Evolutionary conservation across 2,797 vertebrate genomes (phyloP).

Genomic region (Gambusia yucatana): DNA sequence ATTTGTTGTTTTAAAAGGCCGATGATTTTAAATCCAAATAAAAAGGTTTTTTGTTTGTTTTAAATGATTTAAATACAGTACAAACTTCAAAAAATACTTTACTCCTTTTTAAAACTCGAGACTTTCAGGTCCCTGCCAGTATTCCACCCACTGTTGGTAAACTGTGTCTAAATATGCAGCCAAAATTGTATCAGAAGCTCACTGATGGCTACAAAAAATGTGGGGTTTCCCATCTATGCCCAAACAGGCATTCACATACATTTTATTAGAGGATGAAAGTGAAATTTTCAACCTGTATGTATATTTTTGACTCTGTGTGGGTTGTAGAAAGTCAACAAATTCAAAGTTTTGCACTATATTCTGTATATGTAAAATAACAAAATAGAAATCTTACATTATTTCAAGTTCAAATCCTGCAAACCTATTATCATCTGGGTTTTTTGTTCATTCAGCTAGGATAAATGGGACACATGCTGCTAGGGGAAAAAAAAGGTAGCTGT

Average conservation of each 20-base stretch:
- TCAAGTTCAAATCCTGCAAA: not conserved
- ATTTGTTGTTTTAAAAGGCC: not conserved
- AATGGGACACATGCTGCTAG: not conserved
- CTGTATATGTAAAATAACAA: not conserved
- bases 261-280: not conserved
- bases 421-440: not conserved
- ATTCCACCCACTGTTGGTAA: not conserved
- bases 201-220: not conserved
- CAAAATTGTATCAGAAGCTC: not conserved
- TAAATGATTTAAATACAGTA: not conserved
- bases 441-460: not conserved
- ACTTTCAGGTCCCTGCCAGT: not conserved
- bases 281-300: not conserved
- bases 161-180: not conserved
- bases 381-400: not conserved
- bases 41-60: not conserved
- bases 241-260: not conserved
- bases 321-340: not conserved
- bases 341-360: not conserved
- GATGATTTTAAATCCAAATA: not conserved
- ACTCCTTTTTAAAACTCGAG: not conserved
- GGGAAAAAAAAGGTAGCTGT: not conserved
- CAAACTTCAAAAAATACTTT: not conserved
- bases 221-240: not conserved
- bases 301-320: not conserved